Evolutionary conservation across 2,888 invertebrate species (phyloP).

Genomic region (Cetonia aurata): DNA sequence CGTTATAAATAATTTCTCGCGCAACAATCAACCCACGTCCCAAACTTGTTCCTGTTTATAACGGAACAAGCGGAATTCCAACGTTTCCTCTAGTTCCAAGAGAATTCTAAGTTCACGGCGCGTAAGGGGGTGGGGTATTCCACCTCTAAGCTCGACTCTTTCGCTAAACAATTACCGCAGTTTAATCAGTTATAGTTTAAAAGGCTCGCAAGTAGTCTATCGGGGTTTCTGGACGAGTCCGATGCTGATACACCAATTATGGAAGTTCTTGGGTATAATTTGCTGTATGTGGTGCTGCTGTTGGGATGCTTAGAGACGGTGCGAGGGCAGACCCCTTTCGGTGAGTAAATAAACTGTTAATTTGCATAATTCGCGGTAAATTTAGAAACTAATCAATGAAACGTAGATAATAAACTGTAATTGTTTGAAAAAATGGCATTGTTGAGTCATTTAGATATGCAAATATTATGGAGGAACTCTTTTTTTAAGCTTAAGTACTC

Average conservation of each 20-base stretch:
- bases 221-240: slow-evolving; percentile 1
- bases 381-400: background rate
- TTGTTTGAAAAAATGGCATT: too few relatives aligned
- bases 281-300: slow-evolving; percentile 30
- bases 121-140: too few relatives aligned
- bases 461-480: too few relatives aligned
- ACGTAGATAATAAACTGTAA: too few relatives aligned
- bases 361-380: background rate
- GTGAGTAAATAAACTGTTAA: slow-evolving; percentile 11
- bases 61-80: slow-evolving; percentile 24
- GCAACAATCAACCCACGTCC: background rate
- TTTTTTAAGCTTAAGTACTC: too few relatives aligned
- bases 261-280: slow-evolving; percentile 23
- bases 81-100: background rate
- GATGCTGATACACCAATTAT: slow-evolving; percentile 16
- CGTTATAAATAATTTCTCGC: background rate
- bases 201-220: slow-evolving; percentile 1
- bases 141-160: background rate
- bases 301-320: background rate
- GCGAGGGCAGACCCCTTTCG: slow-evolving; percentile 11
- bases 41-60: slow-evolving; percentile 30
- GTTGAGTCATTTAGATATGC: too few relatives aligned
- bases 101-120: too few relatives aligned
- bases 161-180: slow-evolving; percentile 15
- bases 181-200: slow-evolving; percentile 24